Conservation (phyloP, 30 jellyfish, hydroid and myxozoan species). For the Aurelia coerulea region DNA sequence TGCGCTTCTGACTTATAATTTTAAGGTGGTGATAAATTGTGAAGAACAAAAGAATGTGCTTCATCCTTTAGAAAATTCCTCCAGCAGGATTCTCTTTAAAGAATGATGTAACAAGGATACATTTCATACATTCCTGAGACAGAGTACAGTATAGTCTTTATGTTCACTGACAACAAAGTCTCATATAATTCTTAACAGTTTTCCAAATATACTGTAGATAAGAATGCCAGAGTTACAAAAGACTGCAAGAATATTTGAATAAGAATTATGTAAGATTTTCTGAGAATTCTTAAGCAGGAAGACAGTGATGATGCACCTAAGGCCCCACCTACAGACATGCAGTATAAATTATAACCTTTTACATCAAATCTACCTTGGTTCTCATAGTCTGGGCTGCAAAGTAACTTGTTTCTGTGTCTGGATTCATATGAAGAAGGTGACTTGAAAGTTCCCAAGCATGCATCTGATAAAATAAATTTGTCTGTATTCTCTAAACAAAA, state of each 20-base stretch:
- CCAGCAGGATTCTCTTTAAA: too few relatives aligned
- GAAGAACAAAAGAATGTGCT: too few relatives aligned
- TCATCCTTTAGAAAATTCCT: too few relatives aligned
- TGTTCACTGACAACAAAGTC: too few relatives aligned
- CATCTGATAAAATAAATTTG: slow-evolving; percentile 37
- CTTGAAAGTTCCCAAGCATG: slow-evolving; percentile 98
- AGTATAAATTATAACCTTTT: too few relatives aligned
- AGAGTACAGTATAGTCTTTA: too few relatives aligned
- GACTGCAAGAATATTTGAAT: background rate
- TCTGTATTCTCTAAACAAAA: background rate
- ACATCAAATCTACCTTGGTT: slow-evolving; percentile 68
- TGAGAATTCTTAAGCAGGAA: background rate
- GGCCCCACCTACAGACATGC: background rate
- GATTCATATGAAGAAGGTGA: slow-evolving; percentile 75
- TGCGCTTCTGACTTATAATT: too few relatives aligned
- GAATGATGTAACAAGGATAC: too few relatives aligned
- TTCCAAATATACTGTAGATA: too few relatives aligned
- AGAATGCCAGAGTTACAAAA: background rate
- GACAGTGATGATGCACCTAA: background rate
- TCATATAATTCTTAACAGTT: too few relatives aligned
- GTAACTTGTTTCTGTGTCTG: slow-evolving; percentile 84
- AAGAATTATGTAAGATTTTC: background rate
- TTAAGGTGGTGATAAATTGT: too few relatives aligned
- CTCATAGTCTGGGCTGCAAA: slow-evolving; percentile 99
- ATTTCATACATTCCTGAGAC: too few relatives aligned